Evolutionary conservation across 37 sponge, comb jelly and placozoan species (phyloP), one percentile per base, ranked within the genome.

Genomic region (Cladorhizidae sp.): DNA sequence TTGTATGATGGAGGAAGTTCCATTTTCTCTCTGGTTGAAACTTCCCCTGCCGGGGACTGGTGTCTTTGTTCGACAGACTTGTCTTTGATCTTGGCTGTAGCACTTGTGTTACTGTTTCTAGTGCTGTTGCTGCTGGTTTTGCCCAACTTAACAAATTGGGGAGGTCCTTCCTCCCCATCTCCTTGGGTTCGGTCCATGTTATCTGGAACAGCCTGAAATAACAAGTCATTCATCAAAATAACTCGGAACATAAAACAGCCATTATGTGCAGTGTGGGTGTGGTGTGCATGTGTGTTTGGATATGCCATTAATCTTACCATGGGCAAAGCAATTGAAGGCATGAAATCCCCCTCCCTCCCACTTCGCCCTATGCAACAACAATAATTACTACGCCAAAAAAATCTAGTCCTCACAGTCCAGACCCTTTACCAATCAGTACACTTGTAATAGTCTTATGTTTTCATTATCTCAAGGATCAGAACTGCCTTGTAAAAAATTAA

Each of bases 91-190:
- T 52, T 18, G 49, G 69, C 2, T 1, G 6, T 26, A 18, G 11
- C 64, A 38, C 38, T 32, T 18, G 57, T 45, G 25, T 31, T 57
- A 56, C 37, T 75, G 20, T 57, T 75, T 8, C 33, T 26, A 6
- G 8, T 5, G 9, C 76, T 8, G 7, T 40, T 36, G 37, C 40
- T 80, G 72, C n/a, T 40, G 1, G 26, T 23, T 9, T 55, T 51
- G 41, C 68, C 73, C 37, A 86, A 86, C 5, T 73, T 43, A 18
- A 67, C 37, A 49, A 86, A 86, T 0, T 37, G 74, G 23, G 86
- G 86, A 22, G 86, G 75, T 9, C 74, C 74, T 0, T 57, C 70
- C 1, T 67, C 70, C 1, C 40, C 70, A 39, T 55, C 70, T 0
- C 31, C 29, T 22, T 64, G 68, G 51, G 70, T 76, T 56, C 84